phyloP scores from a whole-genome alignment of 2,113 vertebrate species.

The Gymnocephalus cernua region DNA sequence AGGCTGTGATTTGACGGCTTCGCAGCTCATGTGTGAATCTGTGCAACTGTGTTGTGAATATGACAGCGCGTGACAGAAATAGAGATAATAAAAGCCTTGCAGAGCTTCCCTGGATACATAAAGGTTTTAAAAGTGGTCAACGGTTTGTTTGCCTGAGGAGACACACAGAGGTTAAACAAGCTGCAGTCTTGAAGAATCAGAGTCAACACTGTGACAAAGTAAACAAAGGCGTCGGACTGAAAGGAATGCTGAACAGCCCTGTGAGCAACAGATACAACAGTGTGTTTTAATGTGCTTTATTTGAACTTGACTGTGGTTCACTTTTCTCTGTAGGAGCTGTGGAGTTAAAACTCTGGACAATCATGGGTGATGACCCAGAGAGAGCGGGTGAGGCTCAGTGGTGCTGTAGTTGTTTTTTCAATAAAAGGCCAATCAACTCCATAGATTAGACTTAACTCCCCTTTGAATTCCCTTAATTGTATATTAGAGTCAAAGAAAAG shows the following conservation, averaged over 20 bases:
- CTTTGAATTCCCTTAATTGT: not conserved
- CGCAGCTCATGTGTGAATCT: constrained; percentile 28
- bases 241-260: constrained; percentile 10
- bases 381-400: not conserved
- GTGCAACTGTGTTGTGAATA: constrained; percentile 24
- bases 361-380: not conserved
- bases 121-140: not conserved
- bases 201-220: constrained; percentile 12
- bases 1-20: not conserved
- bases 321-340: not conserved
- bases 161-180: constrained; percentile 23
- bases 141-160: constrained; percentile 10
- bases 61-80: not conserved
- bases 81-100: not conserved
- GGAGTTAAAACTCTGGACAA: not conserved
- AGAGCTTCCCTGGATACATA: constrained; percentile 38
- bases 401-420: not conserved
- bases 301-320: not conserved
- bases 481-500: not conserved
- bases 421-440: not conserved
- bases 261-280: not conserved
- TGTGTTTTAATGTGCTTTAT: not conserved
- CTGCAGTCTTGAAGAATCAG: constrained; percentile 1
- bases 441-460: not conserved
- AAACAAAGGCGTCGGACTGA: not conserved